These are phyloP conservation scores for Chaetorhynchus papuensis DNA, from an alignment of 2,113 vertebrate genomes.

Conservation along the genomic window DNA sequence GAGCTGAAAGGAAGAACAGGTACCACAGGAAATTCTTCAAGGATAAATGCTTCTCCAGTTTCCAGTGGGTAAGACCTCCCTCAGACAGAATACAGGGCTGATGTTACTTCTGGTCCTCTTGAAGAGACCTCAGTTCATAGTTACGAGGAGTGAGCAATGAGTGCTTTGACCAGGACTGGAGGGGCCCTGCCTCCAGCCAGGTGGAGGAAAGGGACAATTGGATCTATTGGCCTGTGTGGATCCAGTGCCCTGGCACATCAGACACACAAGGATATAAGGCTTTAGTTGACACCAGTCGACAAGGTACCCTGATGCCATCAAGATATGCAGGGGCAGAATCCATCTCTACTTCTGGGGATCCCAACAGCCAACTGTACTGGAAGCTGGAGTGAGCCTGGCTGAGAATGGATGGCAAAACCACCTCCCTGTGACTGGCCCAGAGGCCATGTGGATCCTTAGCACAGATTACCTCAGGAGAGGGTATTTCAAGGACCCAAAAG, in stretches of 20 bases:
- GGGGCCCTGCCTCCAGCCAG: background rate
- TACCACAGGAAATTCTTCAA: background rate
- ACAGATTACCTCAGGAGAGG: background rate
- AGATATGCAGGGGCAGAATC: background rate
- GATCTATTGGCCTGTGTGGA: background rate
- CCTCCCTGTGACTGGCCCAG: background rate
- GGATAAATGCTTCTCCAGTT: background rate
- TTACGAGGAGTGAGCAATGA: background rate
- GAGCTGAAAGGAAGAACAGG: background rate
- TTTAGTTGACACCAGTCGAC: background rate
- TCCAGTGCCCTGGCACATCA: background rate
- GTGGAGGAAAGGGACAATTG: background rate
- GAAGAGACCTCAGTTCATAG: background rate
- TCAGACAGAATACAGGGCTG: background rate
- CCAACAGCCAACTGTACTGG: no score
- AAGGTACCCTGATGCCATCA: no score
- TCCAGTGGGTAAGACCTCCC: background rate
- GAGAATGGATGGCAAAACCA: background rate
- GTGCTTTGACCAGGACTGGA: background rate
- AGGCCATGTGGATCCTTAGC: background rate
- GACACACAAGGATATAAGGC: background rate
- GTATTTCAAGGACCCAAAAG: background rate
- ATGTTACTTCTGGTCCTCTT: background rate
- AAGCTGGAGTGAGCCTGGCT: background rate
- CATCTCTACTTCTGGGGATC: background rate